Evolutionary conservation across 2,113 vertebrate species (phyloP).

Genomic region (Toxostoma redivivum): DNA sequence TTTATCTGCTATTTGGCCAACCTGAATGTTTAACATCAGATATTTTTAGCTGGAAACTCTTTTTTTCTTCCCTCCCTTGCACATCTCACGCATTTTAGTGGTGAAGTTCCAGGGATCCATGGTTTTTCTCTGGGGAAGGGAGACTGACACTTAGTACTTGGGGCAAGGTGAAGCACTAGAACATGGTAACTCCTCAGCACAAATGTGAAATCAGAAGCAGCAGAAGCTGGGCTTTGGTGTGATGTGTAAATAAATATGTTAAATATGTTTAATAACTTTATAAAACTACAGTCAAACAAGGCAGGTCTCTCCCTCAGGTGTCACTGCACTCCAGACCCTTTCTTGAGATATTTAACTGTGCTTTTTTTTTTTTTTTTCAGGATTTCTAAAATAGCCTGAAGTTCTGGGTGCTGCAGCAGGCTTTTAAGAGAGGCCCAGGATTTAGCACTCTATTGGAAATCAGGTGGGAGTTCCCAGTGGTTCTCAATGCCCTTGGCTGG

Average conservation of each 20-base stretch:
- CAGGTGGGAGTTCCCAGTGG: not conserved
- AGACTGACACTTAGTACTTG: not conserved
- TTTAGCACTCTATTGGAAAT: not conserved
- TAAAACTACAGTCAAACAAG: not conserved
- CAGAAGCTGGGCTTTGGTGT: not conserved
- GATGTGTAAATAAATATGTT: not conserved
- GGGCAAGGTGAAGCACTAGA: not conserved
- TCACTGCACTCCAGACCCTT: fast-evolving
- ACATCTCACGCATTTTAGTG: not conserved
- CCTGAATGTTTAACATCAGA: not conserved
- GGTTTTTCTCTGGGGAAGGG: not conserved
- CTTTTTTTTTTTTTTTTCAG: not conserved
- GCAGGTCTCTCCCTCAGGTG: fast-evolving
- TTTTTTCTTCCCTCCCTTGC: not conserved
- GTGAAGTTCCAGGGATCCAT: not conserved
- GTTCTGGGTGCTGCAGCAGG: not conserved
- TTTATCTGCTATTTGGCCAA: not conserved
- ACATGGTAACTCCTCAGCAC: not conserved
- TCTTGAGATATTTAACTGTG: not conserved
- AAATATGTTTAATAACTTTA: not conserved
- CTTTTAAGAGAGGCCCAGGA: not conserved
- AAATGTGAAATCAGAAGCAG: not conserved
- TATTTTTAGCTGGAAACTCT: constrained; percentile 21
- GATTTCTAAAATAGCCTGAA: not conserved
- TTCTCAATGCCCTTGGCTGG: not conserved